Percentiles rank a stretch among this genome's conserved stretches.
Evolutionary conservation across 2,113 vertebrate genomes (phyloP).

Genomic region (Macquaria ambigua): DNA sequence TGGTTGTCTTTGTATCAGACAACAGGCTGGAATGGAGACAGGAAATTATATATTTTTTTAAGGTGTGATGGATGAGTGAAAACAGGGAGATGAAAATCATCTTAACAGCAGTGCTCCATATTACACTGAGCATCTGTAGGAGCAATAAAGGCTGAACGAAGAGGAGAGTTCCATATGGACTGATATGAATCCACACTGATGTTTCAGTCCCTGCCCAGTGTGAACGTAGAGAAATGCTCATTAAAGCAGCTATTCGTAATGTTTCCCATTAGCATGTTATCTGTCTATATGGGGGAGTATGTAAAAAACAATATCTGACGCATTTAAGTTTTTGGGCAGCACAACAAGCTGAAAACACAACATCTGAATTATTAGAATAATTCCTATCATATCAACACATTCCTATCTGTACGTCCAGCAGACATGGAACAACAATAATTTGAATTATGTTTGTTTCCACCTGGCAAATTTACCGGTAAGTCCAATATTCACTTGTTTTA

Average conservation of each 20-base stretch:
- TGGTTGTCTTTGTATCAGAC: slow-evolving; percentile 26
- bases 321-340: background rate
- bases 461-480: no score
- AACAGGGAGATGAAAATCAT: slow-evolving; percentile 39
- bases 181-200: slow-evolving; percentile 9
- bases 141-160: background rate
- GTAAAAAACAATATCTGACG: background rate
- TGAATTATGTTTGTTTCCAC: background rate
- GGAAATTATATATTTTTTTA: slow-evolving; percentile 50
- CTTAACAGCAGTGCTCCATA: slow-evolving; percentile 9
- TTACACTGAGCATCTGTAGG: slow-evolving; percentile 22
- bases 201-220: background rate
- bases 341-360: background rate
- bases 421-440: background rate
- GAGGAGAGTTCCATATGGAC: slow-evolving; percentile 15
- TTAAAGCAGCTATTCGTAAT: background rate
- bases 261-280: background rate
- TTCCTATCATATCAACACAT: no score
- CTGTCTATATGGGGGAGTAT: background rate
- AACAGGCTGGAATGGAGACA: slow-evolving; percentile 15
- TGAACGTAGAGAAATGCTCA: background rate
- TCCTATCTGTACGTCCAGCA: background rate
- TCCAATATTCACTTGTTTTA: background rate
- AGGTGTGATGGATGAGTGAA: slow-evolving; percentile 34
- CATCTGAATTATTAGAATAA: background rate